Base-by-base conservation (phyloP, 2,888 invertebrate genomes). In the Polylopha cassiicola region DNA sequence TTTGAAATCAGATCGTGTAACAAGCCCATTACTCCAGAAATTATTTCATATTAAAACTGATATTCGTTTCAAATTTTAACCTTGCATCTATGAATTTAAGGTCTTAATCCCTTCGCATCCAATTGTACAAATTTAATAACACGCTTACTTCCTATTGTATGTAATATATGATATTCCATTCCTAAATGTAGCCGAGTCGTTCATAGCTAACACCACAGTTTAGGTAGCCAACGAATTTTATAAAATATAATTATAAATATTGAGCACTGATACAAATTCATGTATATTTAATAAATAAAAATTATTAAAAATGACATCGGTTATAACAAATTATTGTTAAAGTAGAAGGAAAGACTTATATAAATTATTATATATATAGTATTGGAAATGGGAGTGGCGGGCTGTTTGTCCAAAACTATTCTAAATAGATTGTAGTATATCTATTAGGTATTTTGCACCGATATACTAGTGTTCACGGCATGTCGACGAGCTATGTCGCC, bases 161-260 rank as follows among this genome's bases (percentile, higher is more conserved):
- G 64, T 68, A 63, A 44, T 37, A 37, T 50, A 53, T 44, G 74
- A 71, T 80, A 80, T 75, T 77, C 73, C 68, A 62, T 52, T 74
- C 68, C 77, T 70, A 77, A 63, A 53, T 29, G 71, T 80, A 84
- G 77, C 56, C 51, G 65, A 68, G 58, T 68, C 75, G 65, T 73
- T 64, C 56, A 61, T 76, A 76, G 70, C 61, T 70, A 63, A 67
- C 75, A 75, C 67, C 68, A 66, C 73, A 66, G 68, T 68, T 67
- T 84, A 85, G 82, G 73, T 85, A 84, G 82, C 73, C 75, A 85
- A 82, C 82, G 79, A 84, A 85, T 82, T 84, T 74, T 81, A 78
- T 72, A 72, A 56, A 55, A 58, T 65, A 63, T 39, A 39, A 39
- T 33, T 42, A 39, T 44, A 33, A 62, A 69, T 76, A 81, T 69